Base-by-base conservation (phyloP, 2,797 vertebrate genomes). In the Siniperca scherzeri region DNA sequence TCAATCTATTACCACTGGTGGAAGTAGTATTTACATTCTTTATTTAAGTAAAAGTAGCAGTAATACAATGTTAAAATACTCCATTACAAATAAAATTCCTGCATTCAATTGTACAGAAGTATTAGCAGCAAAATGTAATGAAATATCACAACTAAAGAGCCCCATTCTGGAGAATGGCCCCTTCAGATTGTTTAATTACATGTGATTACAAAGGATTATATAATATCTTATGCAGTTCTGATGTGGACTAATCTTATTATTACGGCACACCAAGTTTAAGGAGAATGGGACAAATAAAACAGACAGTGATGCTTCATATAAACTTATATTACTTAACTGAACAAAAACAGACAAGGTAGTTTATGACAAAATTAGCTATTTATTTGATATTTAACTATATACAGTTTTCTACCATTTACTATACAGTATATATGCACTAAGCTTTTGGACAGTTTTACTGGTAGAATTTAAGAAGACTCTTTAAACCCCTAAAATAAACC, bases 401-500 rank as follows among this genome's bases (percentile, higher is more conserved):
- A 38, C 17, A 56, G 42, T 57, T 27, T 62, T 61, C 21, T 61
- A 21, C 10, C 12, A 27, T 70, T 44, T 65, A 1, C 9, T 27
- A 22, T 52, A 27, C 9, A 33, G 30, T 64, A 36, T 66, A 70
- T 40, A 56, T 44, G 36, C 25, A 73, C 0, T 3, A 46, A 52
- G 2, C n/a, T 73, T 0, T 64, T 74, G 9, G 1, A 25, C 50
- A 22, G n/a, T 71, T 81, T 75, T 38, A 53, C 3, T 17, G 2
- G 22, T 52, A 0, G 21, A 40, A 48, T 14, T 53, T 52, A 50
- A 50, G 10, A 27, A 46, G 46, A 21, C 12, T 17, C 11, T 42
- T 42, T 42, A 42, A 53, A 50, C 25, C 42, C 13, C 22, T 46
- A 19, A 36, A 83, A 66, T 19, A 30, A 85, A 36, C 13, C 22